Base-by-base conservation (phyloP, 2,797 vertebrate species). In the Cheracebus regulus region DNA sequence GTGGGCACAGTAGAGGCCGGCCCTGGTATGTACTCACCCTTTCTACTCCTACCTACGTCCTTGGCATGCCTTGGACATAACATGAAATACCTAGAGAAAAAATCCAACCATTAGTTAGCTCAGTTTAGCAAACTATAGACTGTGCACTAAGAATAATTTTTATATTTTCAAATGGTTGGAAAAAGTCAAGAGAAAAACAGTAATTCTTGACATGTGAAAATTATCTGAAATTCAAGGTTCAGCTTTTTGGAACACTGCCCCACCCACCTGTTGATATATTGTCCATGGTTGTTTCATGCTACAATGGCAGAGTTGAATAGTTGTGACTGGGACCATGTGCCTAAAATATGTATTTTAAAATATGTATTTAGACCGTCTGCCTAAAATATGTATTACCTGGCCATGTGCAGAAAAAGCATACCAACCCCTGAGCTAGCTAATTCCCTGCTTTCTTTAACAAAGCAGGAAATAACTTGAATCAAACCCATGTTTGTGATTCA, bases 261-360 rank as follows among this genome's bases (percentile, higher is more conserved):
- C 4, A 6, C 0, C 14, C 1, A 0, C 30, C 10, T 17, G 22
- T 48, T 80, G 93, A 2, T 50, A 0, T 2, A 4, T 44, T 6
- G 26, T 7, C 2, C 4, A 0, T 0, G 33, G n/a, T 28, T 8
- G 14, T 0, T 52, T n/a, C 19, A 0, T 1, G 28, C 24, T 0
- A 2, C 10, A 15, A 4, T 28, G 39, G 41, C 8, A 3, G 5
- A 2, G 14, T 1, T 3, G 39, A 79, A 67, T 3, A 0, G 8
- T 13, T 26, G 10, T 5, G 28, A 61, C 2, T 13, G 12, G 20
- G 0, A 4, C n/a, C 24, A 0, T 8, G 44, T 12, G 13, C 44
- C 9, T 46, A 8, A 67, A 22, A 19, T 39, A 14, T 10, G 9
- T 55, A 41, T 52, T 50, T 44, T 44, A 44, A 44, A 44, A 44